Evolutionary conservation across 2,888 invertebrate species (phyloP).

Genomic region (Eremobia ochroleuca): DNA sequence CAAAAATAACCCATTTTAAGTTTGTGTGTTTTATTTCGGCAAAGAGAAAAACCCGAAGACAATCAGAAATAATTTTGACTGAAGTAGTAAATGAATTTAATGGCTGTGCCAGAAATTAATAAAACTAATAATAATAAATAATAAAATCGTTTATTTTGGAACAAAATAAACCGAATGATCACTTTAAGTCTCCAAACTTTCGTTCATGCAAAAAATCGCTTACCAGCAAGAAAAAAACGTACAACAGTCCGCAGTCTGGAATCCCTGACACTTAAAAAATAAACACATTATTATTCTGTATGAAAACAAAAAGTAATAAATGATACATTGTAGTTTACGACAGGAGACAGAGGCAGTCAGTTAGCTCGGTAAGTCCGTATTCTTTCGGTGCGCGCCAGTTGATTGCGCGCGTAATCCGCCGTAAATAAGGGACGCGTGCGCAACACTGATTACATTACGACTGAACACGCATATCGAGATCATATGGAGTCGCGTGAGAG

Average conservation of each 20-base stretch:
- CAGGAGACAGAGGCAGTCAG: constrained; percentile 64
- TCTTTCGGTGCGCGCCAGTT: constrained; percentile 75
- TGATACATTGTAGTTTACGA: constrained; percentile 74
- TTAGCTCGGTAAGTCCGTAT: constrained; percentile 64
- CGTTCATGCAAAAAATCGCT: neutral
- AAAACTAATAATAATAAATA: no score
- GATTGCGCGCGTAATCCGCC: constrained; percentile 89
- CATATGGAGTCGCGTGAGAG: constrained; percentile 71
- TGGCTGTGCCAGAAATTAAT: neutral
- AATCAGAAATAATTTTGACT: neutral
- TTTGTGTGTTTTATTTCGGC: constrained; percentile 17
- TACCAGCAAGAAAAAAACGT: neutral
- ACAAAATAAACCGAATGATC: neutral
- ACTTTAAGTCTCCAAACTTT: neutral
- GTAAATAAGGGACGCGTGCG: constrained; percentile 89
- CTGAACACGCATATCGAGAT: constrained; percentile 74
- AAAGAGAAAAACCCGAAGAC: neutral
- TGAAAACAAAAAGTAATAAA: constrained; percentile 60
- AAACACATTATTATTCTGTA: neutral
- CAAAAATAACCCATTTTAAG: constrained; percentile 10
- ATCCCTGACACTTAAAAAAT: neutral
- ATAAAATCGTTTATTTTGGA: no score
- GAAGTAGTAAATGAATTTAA: neutral
- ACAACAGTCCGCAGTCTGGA: neutral
- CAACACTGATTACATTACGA: constrained; percentile 86